Evolutionary conservation across 1,140 invertebrate species (phyloP), one percentile per base, ranked within the genome.

Genomic region (Anadara kagoshimensis): DNA sequence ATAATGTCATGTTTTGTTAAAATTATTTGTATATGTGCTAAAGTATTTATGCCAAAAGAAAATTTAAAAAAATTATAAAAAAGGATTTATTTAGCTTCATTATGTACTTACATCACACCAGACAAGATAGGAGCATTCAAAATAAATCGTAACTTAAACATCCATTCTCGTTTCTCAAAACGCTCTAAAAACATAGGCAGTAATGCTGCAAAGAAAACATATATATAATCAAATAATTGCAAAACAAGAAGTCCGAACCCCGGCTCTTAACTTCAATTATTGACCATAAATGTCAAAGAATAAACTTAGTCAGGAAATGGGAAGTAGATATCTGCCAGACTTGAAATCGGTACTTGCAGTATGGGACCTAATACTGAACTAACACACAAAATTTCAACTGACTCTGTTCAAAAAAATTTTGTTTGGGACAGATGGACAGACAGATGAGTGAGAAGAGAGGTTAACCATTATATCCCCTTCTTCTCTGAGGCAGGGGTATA

Each of bases 161-260:
- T 94, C 91, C 93, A 94, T 1, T 88, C 82, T 4, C 73, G 83
- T 67, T 85, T 88, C 72, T 91, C 90, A 61, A 90, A 66, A 22
- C 65, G 74, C 64, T 90, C 86, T 86, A 91, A 90, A 24, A 90
- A 57, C 22, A 90, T n/a, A 36, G 90, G 90, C 51, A 89, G 62
- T 43, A 80, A 53, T 5, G 69, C 67, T 69, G 22, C 12, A 66
- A 61, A 63, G 36, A 54, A 64, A 12, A 29, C 53, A 24, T 43
- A 7, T 22, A 29, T 11, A 29, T 18, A 26, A 11, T 54, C 22
- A 41, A 12, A 18, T 7, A 20, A n/a, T 43, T 26, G 26, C 12
- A 18, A 63, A 24, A 54, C 16, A n/a, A 26, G 12, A 29, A 22
- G 45, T 8, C 43, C 20, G 22, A 8, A 36, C 18, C 22, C 26